Evolutionary conservation across 2,797 vertebrate genomes (phyloP).

Genomic region (Anolis apletophallus): DNA sequence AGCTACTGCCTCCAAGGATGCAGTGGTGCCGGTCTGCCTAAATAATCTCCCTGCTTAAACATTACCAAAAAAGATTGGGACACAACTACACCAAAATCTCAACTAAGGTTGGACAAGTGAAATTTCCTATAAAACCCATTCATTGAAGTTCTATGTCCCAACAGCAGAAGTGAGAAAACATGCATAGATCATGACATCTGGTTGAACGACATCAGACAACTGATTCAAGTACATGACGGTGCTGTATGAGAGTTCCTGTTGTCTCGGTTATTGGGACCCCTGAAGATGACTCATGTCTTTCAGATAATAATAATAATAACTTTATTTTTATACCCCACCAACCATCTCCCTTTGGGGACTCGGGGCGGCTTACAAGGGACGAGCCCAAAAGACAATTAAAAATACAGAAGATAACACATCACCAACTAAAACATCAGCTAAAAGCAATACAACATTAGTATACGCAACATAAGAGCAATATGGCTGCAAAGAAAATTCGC

Average conservation of each 20-base stretch:
- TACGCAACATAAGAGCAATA: too few species aligned
- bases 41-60: not conserved
- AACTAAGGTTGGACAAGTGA: not conserved
- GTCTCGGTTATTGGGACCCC: not conserved
- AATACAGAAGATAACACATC: too few species aligned
- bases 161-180: not conserved
- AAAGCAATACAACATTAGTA: too few species aligned
- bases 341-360: too few species aligned
- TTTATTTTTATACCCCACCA: too few species aligned
- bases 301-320: too few species aligned
- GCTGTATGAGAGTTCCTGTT: not conserved
- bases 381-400: too few species aligned
- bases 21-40: not conserved
- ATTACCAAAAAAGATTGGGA: not conserved
- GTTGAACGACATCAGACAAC: not conserved
- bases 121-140: not conserved
- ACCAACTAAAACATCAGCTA: too few species aligned
- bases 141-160: not conserved
- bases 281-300: not conserved
- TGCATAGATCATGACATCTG: not conserved
- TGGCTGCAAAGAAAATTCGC: too few species aligned
- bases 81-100: not conserved
- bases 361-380: too few species aligned
- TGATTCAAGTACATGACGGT: not conserved
- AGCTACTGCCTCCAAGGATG: not conserved